Evolutionary conservation across 2,888 invertebrate species (phyloP).

Genomic region (Nemapogon koenigi): DNA sequence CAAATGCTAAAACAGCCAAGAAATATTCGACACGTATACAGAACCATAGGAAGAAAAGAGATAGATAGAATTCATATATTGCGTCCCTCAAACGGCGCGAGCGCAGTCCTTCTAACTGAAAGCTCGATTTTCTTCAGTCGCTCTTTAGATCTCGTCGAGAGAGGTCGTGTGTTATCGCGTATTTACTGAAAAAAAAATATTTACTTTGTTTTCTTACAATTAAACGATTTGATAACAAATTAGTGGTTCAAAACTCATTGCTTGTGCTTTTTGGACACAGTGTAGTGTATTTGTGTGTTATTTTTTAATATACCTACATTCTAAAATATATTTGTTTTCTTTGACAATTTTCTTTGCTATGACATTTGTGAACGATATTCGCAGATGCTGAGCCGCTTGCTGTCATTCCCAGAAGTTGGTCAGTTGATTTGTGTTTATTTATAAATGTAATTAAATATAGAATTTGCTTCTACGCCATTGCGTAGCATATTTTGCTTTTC

Average conservation of each 20-base stretch:
- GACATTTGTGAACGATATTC: conserved; percentile 15
- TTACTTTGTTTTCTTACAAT: neutral
- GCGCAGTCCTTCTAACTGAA: conserved; percentile 32
- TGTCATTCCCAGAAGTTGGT: conserved; percentile 43
- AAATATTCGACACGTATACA: neutral
- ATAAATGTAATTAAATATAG: conserved; percentile 60
- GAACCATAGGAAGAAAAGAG: conserved; percentile 24
- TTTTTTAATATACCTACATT: conserved; percentile 1
- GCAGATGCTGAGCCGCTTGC: conserved; percentile 30
- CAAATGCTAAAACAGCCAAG: conserved; percentile 26
- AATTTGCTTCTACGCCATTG: conserved; percentile 49
- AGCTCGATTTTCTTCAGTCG: conserved; percentile 16
- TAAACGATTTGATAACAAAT: neutral
- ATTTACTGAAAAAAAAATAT: neutral
- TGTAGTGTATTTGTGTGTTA: neutral
- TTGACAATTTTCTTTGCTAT: too few species aligned
- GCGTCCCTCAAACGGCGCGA: conserved; percentile 14
- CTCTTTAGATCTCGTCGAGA: conserved; percentile 30
- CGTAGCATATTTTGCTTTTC: conserved; percentile 38
- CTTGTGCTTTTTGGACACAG: too few species aligned
- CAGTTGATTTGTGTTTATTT: conserved; percentile 54
- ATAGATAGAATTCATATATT: conserved; percentile 20
- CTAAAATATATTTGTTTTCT: too few species aligned
- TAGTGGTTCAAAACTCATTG: neutral
- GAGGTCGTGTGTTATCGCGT: neutral